Conservation (phyloP, 2,113 vertebrate species). For the Platysteira castanea region DNA sequence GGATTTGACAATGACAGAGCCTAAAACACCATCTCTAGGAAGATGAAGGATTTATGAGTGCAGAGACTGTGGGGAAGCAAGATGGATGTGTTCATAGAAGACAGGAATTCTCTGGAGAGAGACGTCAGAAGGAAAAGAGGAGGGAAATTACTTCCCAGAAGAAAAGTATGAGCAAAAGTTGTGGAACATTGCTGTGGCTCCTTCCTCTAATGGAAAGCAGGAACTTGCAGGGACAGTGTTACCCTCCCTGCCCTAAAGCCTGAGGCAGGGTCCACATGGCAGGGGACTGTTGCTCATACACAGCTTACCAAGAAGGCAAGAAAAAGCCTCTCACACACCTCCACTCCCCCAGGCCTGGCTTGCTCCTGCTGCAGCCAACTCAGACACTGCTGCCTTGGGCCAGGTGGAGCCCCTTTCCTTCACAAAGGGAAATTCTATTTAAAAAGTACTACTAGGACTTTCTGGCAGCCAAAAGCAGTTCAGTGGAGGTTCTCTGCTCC, state of each 20-base stretch:
- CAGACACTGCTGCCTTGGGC: not conserved
- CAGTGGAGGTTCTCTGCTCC: not conserved
- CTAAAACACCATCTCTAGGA: not conserved
- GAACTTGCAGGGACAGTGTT: not conserved
- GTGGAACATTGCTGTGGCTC: not conserved
- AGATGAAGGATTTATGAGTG: constrained; percentile 51
- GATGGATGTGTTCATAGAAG: not conserved
- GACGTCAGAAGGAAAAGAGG: not conserved
- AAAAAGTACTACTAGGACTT: not conserved
- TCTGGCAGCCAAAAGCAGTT: not conserved
- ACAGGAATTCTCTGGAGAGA: constrained; percentile 17
- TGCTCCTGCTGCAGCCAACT: not conserved
- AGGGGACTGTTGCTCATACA: not conserved
- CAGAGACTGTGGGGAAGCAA: not conserved
- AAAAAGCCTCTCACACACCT: not conserved
- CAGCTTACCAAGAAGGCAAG: not conserved
- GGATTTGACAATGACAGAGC: not conserved
- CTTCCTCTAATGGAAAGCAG: not conserved
- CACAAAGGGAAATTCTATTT: not conserved
- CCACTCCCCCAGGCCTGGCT: not conserved
- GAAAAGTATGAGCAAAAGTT: not conserved
- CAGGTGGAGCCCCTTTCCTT: not conserved
- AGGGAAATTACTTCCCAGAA: not conserved
- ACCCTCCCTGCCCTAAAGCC: not conserved
- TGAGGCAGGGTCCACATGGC: not conserved